Evolutionary conservation across 2,113 vertebrate species (phyloP).

Genomic region (Prochilodus magdalenae): DNA sequence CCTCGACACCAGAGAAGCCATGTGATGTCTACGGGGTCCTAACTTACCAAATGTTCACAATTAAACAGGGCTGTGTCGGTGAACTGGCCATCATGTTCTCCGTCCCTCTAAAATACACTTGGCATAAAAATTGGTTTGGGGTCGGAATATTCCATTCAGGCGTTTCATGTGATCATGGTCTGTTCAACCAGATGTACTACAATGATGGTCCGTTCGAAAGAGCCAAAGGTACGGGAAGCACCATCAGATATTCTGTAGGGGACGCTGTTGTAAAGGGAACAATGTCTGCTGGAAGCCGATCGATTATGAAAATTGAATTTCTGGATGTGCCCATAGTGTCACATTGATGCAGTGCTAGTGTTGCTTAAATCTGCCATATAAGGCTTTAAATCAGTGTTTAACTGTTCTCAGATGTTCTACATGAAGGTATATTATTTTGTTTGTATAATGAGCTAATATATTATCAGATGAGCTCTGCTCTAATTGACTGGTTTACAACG

Average conservation of each 20-base stretch:
- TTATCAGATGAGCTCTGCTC: too few species aligned
- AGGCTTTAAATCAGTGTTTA: too few species aligned
- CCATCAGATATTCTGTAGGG: neutral
- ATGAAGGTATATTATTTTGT: too few species aligned
- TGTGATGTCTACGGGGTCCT: neutral
- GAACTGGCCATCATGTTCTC: slow-evolving; percentile 10
- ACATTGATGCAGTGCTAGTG: too few species aligned
- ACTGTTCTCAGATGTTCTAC: too few species aligned
- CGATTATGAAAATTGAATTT: neutral
- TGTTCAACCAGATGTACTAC: neutral
- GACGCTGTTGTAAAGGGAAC: neutral
- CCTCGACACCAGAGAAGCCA: neutral
- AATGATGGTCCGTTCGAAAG: neutral
- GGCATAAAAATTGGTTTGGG: neutral
- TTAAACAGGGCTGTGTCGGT: neutral
- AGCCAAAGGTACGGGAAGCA: neutral
- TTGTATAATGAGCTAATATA: too few species aligned
- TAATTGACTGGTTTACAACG: too few species aligned
- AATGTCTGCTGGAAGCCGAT: neutral
- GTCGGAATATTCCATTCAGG: neutral
- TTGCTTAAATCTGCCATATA: too few species aligned
- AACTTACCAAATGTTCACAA: neutral
- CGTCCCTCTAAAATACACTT: neutral
- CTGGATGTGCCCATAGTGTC: too few species aligned
- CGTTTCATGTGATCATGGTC: neutral